Evolutionary conservation across 1,140 invertebrate species (phyloP).

Genomic region (Drusus annulatus): DNA sequence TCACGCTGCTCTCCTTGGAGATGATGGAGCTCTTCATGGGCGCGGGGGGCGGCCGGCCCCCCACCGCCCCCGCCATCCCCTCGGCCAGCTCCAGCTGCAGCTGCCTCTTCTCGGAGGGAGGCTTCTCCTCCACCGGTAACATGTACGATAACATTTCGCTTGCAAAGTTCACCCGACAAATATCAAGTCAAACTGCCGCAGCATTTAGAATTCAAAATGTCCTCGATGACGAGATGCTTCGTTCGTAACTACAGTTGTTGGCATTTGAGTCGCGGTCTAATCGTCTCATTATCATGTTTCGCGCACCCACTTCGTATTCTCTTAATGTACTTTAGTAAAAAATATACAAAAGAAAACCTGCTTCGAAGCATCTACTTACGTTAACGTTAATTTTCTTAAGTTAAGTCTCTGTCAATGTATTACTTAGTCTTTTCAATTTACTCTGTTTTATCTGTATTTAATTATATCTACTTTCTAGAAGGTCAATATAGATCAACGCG

Average conservation of each 20-base stretch:
- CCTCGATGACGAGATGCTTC: background rate
- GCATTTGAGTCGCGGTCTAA: conserved; percentile 4
- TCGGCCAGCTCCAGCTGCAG: conserved; percentile 64
- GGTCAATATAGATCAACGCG: background rate
- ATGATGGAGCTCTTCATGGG: conserved; percentile 66
- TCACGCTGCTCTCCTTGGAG: conserved; percentile 73
- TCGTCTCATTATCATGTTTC: conserved; percentile 25
- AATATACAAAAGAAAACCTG: conserved; percentile 6
- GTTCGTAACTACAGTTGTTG: background rate
- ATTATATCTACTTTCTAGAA: background rate
- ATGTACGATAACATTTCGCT: conserved; percentile 76
- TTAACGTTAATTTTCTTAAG: background rate
- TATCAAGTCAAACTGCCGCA: background rate
- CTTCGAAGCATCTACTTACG: background rate
- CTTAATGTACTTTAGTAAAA: conserved; percentile 2
- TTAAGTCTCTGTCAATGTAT: background rate
- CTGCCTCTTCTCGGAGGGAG: conserved; percentile 71
- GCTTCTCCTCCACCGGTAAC: conserved; percentile 77
- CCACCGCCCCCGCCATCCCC: background rate
- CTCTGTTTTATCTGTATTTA: background rate
- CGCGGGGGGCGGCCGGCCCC: background rate
- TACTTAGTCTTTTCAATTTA: background rate
- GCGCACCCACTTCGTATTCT: conserved; percentile 1
- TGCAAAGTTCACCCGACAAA: conserved; percentile 7
- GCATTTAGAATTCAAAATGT: conserved; percentile 12